A percentile compares a stretch with the other conserved stretches of the same genome.
Conservation (phyloP, 2,797 vertebrate genomes). For the Oryzias sinensis region DNA sequence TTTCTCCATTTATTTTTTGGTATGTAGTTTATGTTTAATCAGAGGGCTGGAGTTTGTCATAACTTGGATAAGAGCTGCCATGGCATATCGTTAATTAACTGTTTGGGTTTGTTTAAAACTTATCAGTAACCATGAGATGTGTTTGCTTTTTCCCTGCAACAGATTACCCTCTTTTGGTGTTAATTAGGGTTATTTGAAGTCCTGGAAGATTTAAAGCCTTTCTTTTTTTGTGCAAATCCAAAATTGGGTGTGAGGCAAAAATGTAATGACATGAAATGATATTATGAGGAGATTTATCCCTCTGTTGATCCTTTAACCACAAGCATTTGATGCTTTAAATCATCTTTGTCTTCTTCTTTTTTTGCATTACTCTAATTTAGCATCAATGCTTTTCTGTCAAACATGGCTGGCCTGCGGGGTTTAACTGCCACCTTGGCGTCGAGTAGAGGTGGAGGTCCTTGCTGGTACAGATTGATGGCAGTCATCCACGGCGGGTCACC, state of each 20-base stretch:
- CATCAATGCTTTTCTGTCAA: slow-evolving; percentile 4
- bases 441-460: slow-evolving; percentile 35
- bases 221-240: slow-evolving; percentile 3
- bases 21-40: slow-evolving; percentile 33
- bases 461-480: slow-evolving; percentile 55
- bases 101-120: slow-evolving; percentile 42
- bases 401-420: slow-evolving; percentile 11
- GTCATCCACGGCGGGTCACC: slow-evolving; percentile 57
- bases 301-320: neutral
- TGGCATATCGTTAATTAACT: slow-evolving; percentile 63
- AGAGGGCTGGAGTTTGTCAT: slow-evolving; percentile 65
- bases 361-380: slow-evolving; percentile 6
- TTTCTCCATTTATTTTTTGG: slow-evolving; percentile 30
- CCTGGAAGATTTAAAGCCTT: slow-evolving; percentile 12
- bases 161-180: slow-evolving; percentile 15
- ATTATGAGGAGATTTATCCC: slow-evolving; percentile 4
- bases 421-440: slow-evolving; percentile 24
- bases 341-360: neutral
- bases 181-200: slow-evolving; percentile 20
- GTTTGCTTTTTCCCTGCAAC: slow-evolving; percentile 12
- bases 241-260: neutral
- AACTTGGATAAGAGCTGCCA: slow-evolving; percentile 59
- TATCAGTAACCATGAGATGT: slow-evolving; percentile 38
- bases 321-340: neutral
- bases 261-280: slow-evolving; percentile 17